Conservation (phyloP, 2,888 invertebrate species). For the Parapristionchus giblindavisi region DNA sequence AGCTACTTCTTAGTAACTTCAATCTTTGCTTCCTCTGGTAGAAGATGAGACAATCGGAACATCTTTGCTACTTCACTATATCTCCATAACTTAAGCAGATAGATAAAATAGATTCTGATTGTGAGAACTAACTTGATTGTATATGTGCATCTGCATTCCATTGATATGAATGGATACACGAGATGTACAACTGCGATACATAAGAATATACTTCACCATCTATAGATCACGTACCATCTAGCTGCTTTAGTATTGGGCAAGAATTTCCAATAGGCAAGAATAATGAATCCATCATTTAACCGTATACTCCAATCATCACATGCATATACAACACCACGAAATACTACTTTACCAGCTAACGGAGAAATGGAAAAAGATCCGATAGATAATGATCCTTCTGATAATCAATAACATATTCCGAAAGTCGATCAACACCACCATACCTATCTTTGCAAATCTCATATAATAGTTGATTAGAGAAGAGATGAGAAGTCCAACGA, state of each 20-base stretch:
- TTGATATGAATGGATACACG: constrained; percentile 75
- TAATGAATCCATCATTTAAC: constrained; percentile 94
- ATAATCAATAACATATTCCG: too few species aligned
- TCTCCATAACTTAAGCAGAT: constrained; percentile 1
- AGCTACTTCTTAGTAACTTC: constrained; percentile 7
- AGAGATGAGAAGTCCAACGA: constrained; percentile 54
- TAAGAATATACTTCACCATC: background rate
- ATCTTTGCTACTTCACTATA: constrained; percentile 26
- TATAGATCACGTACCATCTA: constrained; percentile 71
- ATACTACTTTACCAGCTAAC: constrained; percentile 98
- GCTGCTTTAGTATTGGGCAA: constrained; percentile 93
- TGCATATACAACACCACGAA: constrained; percentile 85
- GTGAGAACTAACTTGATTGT: constrained; percentile 44
- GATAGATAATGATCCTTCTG: constrained; percentile 54
- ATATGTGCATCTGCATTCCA: constrained; percentile 82
- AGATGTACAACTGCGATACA: constrained; percentile 77
- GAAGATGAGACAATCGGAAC: background rate
- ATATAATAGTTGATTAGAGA: constrained; percentile 55
- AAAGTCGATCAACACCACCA: background rate
- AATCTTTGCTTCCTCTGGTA: constrained; percentile 15
- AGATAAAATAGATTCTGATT: background rate
- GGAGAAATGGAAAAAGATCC: constrained; percentile 93
- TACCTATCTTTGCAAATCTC: constrained; percentile 37
- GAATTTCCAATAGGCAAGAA: constrained; percentile 98
- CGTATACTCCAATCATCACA: constrained; percentile 91